Evolutionary conservation across 1,140 invertebrate species (phyloP).

Genomic region (Scylla paramamosain): DNA sequence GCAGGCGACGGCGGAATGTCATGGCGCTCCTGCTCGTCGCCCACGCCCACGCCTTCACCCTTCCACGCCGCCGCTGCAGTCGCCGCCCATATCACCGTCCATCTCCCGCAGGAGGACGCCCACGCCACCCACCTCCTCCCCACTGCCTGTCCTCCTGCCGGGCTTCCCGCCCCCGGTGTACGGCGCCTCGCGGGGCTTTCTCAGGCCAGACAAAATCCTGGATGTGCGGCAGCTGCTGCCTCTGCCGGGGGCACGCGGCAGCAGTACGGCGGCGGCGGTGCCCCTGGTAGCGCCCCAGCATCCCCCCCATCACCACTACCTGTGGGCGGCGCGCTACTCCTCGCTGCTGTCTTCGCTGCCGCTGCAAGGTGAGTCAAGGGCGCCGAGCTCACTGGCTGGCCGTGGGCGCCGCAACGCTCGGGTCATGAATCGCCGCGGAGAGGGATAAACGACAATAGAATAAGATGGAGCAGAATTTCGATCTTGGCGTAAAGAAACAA

Average conservation of each 20-base stretch:
- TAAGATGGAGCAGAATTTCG: background rate
- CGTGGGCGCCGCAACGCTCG: too few relatives aligned
- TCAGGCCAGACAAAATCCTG: conserved; percentile 27
- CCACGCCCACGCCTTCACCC: background rate
- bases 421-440: too few relatives aligned
- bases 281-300: conserved; percentile 50
- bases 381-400: background rate
- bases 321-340: conserved; percentile 70
- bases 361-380: conserved; percentile 52
- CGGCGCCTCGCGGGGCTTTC: background rate
- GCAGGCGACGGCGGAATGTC: background rate
- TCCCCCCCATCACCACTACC: conserved; percentile 59
- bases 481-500: background rate
- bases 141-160: background rate
- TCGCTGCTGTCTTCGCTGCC: conserved; percentile 66
- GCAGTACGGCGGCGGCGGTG: background rate
- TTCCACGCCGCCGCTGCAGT: background rate
- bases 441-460: background rate
- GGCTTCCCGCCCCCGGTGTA: background rate
- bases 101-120: background rate
- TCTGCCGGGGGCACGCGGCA: conserved; percentile 36
- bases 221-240: conserved; percentile 58
- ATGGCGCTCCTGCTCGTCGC: background rate
- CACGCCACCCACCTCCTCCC: background rate
- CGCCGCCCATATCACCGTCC: background rate